Evolutionary conservation across 2,113 vertebrate genomes (phyloP).

Genomic region (Petroica traversi): DNA sequence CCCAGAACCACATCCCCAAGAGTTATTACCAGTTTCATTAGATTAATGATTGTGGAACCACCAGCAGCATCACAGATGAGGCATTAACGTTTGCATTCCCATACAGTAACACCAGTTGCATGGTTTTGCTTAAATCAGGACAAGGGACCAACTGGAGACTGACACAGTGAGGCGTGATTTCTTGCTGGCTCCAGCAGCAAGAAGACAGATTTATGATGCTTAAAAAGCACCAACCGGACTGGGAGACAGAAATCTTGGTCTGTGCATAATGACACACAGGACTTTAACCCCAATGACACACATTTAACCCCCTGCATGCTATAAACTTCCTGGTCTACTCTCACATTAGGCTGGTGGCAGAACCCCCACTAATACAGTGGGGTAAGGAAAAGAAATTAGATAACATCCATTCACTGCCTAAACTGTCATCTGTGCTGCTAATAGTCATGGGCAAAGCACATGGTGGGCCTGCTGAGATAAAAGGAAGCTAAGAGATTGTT

Average conservation of each 20-base stretch:
- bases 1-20: slow-evolving; percentile 46
- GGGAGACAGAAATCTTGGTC: slow-evolving; percentile 43
- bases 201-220: slow-evolving; percentile 12
- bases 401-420: slow-evolving; percentile 19
- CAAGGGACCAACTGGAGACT: slow-evolving; percentile 4
- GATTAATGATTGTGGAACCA: slow-evolving; percentile 51
- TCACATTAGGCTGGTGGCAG: neutral
- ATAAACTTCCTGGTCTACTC: neutral
- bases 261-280: neutral
- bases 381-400: neutral
- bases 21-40: slow-evolving; percentile 50
- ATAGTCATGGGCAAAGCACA: slow-evolving; percentile 42
- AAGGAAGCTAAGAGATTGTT: slow-evolving; percentile 55
- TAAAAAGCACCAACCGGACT: slow-evolving; percentile 4
- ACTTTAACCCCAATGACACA: neutral
- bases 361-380: neutral
- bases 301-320: neutral
- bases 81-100: neutral
- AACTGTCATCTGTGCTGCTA: slow-evolving; percentile 50
- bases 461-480: slow-evolving; percentile 57
- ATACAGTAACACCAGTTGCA: slow-evolving; percentile 48
- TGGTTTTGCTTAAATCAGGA: slow-evolving; percentile 41
- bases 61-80: slow-evolving; percentile 47
- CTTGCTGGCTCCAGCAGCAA: neutral
- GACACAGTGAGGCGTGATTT: neutral